Evolutionary conservation across 2,113 vertebrate species (phyloP), one percentile per base, ranked within the genome.

Genomic region (Zosterops pallidus): DNA sequence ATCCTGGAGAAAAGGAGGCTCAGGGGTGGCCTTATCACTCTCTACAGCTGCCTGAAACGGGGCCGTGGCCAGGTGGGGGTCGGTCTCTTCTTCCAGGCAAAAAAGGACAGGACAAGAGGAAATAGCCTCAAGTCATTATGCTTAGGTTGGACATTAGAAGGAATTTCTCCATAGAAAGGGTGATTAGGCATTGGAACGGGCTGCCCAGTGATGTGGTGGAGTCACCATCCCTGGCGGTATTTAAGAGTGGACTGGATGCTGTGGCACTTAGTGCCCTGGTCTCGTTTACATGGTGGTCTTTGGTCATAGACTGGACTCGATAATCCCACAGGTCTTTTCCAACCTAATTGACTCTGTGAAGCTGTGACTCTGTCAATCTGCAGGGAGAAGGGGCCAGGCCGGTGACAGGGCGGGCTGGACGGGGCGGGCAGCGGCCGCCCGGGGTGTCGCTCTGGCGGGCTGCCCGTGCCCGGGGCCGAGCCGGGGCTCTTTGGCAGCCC

Each of bases 21-120:
- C 37, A 6, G 26, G 8, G 9, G 2, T 0, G 4, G 25, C 13
- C 4, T 46, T 9, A 18, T 25, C 9, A 1, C 23, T 44, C 16
- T 2, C 13, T 8, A 24, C 18, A 23, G 0, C 1, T 64, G 4
- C 18, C 33, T n/a, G 46, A 6, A 25, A 29, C 12, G 28, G 20
- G 37, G 0, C 2, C 57, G 37, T 37, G 5, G 3, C 11, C 42
- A 6, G 31, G 14, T 44, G 44, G 5, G 13, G 28, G 4, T n/a
- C 4, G 0, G 7, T 16, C 20, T 60, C 13, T 53, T 46, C 11
- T 60, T 6, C 11, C 28, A 24, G 28, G 15, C 5, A 74, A 9
- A 4, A 5, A 28, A 23, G 5, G 44, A 5, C 19, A n/a, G 33
- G 52, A 24, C 21, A 5, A 60, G 46, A 41, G 28, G 20, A 46